These are phyloP conservation scores for Dryadula phaetusa DNA, from an alignment of 2,888 invertebrate species.

Conservation along the genomic window DNA sequence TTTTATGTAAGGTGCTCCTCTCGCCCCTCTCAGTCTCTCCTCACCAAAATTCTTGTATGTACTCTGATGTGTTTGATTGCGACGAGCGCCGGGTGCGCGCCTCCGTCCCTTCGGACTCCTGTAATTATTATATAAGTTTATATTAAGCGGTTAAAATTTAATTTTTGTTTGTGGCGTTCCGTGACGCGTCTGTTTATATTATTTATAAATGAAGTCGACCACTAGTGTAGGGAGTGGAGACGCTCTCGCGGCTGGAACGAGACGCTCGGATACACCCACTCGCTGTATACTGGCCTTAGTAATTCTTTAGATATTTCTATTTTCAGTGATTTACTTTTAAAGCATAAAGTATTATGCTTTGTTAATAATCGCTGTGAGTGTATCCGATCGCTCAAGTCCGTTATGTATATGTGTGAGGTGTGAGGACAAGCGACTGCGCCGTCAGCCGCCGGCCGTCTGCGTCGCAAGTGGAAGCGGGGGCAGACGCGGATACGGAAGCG, in stretches of 20 bases:
- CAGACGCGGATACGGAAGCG: constrained; percentile 15
- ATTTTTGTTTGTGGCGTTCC: constrained; percentile 35
- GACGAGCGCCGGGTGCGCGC: neutral
- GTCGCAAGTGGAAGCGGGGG: neutral
- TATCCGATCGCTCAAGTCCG: neutral
- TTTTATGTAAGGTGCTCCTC: constrained; percentile 48
- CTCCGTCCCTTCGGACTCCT: constrained; percentile 16
- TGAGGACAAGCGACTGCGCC: neutral
- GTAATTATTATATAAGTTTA: constrained; percentile 43
- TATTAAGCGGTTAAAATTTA: constrained; percentile 38
- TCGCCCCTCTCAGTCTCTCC: neutral
- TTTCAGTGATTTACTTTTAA: neutral
- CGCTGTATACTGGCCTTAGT: neutral
- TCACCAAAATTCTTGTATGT: constrained; percentile 11
- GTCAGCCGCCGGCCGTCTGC: too few species aligned
- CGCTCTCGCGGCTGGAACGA: neutral
- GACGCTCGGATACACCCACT: neutral
- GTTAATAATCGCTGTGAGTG: neutral
- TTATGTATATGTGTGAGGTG: constrained; percentile 3
- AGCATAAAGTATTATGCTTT: constrained; percentile 1
- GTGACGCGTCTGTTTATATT: constrained; percentile 13
- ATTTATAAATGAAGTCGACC: constrained; percentile 30
- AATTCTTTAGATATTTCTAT: neutral
- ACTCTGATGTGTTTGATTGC: neutral
- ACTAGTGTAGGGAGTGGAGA: neutral